These are phyloP conservation scores for Hemibagrus guttatus DNA, from an alignment of 2,797 vertebrate species.

Conservation along the genomic window DNA sequence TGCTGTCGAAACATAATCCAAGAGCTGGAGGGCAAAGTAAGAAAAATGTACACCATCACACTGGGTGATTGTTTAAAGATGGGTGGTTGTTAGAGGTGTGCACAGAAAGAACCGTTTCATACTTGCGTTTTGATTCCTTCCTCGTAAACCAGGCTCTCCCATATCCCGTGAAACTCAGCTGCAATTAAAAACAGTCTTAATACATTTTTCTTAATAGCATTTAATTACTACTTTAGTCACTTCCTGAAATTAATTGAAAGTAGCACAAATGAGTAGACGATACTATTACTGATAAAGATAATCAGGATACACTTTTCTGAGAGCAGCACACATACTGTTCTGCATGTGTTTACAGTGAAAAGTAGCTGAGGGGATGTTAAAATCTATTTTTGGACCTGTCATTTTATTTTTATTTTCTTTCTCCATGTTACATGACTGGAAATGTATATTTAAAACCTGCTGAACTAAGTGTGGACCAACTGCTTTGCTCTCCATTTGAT, in stretches of 20 bases:
- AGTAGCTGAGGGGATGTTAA: background rate
- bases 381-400: background rate
- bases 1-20: constrained; percentile 93
- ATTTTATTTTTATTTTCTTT: background rate
- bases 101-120: constrained; percentile 49
- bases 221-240: background rate
- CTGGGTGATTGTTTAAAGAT: background rate
- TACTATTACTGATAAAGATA: background rate
- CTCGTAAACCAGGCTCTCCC: constrained; percentile 96
- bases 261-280: background rate
- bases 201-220: background rate
- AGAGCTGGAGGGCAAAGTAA: constrained; percentile 76
- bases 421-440: background rate
- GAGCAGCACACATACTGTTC: background rate
- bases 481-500: too few species aligned
- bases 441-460: background rate
- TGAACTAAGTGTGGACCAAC: too few species aligned
- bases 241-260: background rate
- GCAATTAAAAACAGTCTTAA: constrained; percentile 40
- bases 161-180: constrained; percentile 95
- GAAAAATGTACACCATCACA: background rate
- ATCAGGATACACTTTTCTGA: background rate
- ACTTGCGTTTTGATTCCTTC: constrained; percentile 90
- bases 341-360: background rate
- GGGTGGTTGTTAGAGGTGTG: background rate